These are phyloP conservation scores for Pseudomugil tenellus DNA, from an alignment of 2,797 vertebrate species.

Conservation along the genomic window DNA sequence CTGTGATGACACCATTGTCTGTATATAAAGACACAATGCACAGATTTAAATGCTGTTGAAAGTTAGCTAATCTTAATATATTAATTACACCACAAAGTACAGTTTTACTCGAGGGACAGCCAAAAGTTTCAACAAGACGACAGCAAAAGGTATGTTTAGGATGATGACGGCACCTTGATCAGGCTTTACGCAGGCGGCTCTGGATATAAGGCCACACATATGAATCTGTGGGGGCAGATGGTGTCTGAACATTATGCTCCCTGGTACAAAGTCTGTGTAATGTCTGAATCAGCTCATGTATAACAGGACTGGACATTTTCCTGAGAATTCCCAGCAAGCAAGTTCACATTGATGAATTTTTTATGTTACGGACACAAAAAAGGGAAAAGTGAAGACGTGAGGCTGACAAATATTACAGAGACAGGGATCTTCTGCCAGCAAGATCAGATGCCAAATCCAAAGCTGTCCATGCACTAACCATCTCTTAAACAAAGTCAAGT, in stretches of 20 bases:
- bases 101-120: neutral
- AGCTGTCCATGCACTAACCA: neutral
- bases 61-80: neutral
- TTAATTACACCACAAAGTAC: neutral
- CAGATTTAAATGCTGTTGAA: neutral
- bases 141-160: neutral
- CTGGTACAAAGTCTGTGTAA: neutral
- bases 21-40: neutral
- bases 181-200: neutral
- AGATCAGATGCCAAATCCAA: neutral
- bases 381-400: neutral
- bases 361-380: neutral
- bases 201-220: neutral
- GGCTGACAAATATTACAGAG: neutral
- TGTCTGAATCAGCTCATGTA: neutral
- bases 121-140: neutral
- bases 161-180: neutral
- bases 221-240: neutral
- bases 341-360: neutral
- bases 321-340: neutral
- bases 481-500: neutral
- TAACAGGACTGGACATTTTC: neutral
- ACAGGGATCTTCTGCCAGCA: neutral
- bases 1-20: too few relatives aligned
- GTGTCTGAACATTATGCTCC: neutral